phyloP scores from a whole-genome alignment of 2,888 invertebrate genomes.

The Hirtodrosophila alboralis region DNA sequence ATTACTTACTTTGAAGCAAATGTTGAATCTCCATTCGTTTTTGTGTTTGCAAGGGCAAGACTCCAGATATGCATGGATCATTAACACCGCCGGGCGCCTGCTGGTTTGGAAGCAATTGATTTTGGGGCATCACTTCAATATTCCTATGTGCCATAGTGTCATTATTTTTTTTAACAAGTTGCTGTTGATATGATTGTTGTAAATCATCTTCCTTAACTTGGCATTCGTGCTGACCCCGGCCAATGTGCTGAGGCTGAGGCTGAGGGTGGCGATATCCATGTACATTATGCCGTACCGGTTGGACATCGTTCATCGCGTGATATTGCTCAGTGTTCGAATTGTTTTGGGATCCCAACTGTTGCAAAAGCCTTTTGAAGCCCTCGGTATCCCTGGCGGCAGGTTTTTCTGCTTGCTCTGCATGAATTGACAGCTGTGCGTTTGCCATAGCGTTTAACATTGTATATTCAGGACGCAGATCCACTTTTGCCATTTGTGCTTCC shows the following conservation, averaged over 20 bases:
- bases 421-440: constrained; percentile 5
- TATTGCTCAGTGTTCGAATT: constrained; percentile 34
- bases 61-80: constrained; percentile 27
- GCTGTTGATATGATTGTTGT: constrained; percentile 55
- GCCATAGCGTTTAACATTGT: constrained; percentile 10
- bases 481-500: constrained; percentile 88
- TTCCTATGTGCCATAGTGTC: constrained; percentile 28
- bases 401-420: constrained; percentile 59
- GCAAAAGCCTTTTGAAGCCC: constrained; percentile 90
- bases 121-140: constrained; percentile 29
- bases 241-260: no score
- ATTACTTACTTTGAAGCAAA: constrained; percentile 88
- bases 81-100: constrained; percentile 22
- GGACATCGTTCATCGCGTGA: constrained; percentile 17
- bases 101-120: constrained; percentile 20
- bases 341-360: constrained; percentile 76
- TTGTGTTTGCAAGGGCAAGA: constrained; percentile 31
- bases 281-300: constrained; percentile 1
- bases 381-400: constrained; percentile 88
- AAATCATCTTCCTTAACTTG: constrained; percentile 57
- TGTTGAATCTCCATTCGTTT: constrained; percentile 85
- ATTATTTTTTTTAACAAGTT: constrained; percentile 23
- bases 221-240: background rate
- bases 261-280: constrained; percentile 16
- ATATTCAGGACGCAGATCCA: constrained; percentile 56